Percentiles rank a stretch among this genome's conserved stretches.
Conservation (phyloP, 2,888 invertebrate genomes). For the Drosophila diplacantha region DNA sequence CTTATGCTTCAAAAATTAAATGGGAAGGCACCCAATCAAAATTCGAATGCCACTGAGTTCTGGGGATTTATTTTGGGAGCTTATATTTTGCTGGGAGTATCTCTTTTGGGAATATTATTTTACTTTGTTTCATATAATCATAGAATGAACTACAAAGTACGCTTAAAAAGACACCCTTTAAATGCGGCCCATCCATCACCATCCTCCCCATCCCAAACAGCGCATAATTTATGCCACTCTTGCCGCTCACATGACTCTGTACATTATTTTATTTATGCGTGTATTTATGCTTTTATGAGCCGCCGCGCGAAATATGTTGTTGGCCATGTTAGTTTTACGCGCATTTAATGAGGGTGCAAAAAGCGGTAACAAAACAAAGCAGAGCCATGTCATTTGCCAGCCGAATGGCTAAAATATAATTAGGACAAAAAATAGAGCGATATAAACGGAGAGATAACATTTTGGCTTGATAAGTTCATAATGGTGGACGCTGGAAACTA, state of each 20-base stretch:
- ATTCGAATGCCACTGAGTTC: not conserved
- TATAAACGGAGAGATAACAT: constrained; percentile 18
- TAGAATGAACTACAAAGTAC: not conserved
- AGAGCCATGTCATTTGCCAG: not conserved
- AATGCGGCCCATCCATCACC: constrained; percentile 10
- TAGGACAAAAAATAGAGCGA: constrained; percentile 29
- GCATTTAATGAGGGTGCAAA: constrained; percentile 56
- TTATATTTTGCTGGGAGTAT: too few relatives aligned
- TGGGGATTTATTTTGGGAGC: too few relatives aligned
- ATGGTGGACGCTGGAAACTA: constrained; percentile 25
- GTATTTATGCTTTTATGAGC: constrained; percentile 37
- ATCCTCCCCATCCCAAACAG: not conserved
- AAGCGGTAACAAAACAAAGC: constrained; percentile 15
- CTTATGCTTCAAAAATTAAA: not conserved
- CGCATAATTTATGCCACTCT: constrained; percentile 25
- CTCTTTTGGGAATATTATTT: too few relatives aligned
- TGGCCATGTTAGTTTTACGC: constrained; percentile 44
- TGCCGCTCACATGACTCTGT: constrained; percentile 22
- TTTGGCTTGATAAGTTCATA: constrained; percentile 27
- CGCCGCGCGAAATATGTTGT: constrained; percentile 44
- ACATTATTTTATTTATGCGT: constrained; percentile 32
- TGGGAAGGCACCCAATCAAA: not conserved
- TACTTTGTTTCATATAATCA: too few relatives aligned
- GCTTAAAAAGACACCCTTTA: constrained; percentile 1
- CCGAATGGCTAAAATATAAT: constrained; percentile 54